phyloP scores from a whole-genome alignment of 2,113 vertebrate genomes.

The Syngnathus typhle region DNA sequence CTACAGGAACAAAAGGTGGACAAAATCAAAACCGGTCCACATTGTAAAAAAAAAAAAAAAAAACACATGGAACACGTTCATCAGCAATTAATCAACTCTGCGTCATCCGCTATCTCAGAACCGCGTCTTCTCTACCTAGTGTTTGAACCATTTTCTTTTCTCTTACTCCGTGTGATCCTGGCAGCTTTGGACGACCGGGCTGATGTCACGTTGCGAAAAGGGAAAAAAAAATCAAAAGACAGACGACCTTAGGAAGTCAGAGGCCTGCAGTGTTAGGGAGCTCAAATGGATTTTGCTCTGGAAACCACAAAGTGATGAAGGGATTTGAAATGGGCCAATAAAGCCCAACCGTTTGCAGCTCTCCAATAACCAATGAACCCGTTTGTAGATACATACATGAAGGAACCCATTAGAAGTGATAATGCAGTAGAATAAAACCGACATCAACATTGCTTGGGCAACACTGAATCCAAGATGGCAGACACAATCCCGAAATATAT shows the following conservation, averaged over 20 bases:
- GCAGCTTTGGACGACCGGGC: not conserved
- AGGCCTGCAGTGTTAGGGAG: not conserved
- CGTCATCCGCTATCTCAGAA: not conserved
- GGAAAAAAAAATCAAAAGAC: not conserved
- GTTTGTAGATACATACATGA: not conserved
- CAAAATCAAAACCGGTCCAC: no score
- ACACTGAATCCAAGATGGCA: not conserved
- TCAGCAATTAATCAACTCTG: no score
- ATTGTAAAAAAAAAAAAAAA: no score
- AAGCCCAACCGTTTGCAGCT: not conserved
- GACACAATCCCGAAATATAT: not conserved
- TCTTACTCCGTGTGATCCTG: not conserved
- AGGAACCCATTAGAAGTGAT: not conserved
- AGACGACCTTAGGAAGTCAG: not conserved
- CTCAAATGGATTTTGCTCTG: not conserved
- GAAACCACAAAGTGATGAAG: not conserved
- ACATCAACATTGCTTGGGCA: not conserved
- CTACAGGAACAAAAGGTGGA: not conserved
- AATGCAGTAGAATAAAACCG: not conserved
- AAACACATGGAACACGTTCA: no score
- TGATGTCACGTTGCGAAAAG: not conserved
- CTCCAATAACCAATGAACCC: not conserved
- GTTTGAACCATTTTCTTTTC: not conserved
- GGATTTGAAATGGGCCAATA: slow-evolving; percentile 2
- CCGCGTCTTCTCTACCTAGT: not conserved